These are phyloP conservation scores for Cladorhizidae sp. DNA, from an alignment of 37 sponge, comb jelly and placozoan genomes.

Conservation along the genomic window DNA sequence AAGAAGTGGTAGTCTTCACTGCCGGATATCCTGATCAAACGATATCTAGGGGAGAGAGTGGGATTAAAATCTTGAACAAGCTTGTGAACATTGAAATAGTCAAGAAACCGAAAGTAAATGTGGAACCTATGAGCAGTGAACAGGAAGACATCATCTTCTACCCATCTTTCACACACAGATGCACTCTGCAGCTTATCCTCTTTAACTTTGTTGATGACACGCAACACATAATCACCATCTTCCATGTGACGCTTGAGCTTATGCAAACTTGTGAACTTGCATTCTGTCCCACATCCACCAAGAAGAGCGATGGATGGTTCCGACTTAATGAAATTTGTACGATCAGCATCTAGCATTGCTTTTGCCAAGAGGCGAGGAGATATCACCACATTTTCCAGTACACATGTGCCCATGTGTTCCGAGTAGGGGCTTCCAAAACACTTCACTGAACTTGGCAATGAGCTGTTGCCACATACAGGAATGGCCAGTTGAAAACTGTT, in stretches of 20 bases:
- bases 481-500: conserved; percentile 31
- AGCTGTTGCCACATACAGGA: conserved; percentile 26
- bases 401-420: conserved; percentile 46
- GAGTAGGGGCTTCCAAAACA: conserved; percentile 41
- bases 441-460: neutral
- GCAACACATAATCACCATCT: conserved; percentile 39
- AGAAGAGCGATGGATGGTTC: neutral
- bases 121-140: conserved; percentile 46
- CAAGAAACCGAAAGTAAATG: conserved; percentile 70
- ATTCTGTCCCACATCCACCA: neutral
- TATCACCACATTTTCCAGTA: conserved; percentile 23
- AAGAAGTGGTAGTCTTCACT: conserved; percentile 34
- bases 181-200: neutral
- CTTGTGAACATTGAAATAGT: conserved; percentile 63
- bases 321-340: neutral
- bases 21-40: conserved; percentile 42
- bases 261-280: neutral
- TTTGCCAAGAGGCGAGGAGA: neutral
- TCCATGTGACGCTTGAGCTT: neutral
- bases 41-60: neutral
- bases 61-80: conserved; percentile 13
- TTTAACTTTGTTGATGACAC: neutral
- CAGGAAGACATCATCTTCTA: conserved; percentile 44
- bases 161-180: conserved; percentile 43
- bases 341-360: conserved; percentile 7